These are phyloP conservation scores for Callyntrura sp. DNA, from an alignment of 2,888 invertebrate genomes.

Conservation along the genomic window DNA sequence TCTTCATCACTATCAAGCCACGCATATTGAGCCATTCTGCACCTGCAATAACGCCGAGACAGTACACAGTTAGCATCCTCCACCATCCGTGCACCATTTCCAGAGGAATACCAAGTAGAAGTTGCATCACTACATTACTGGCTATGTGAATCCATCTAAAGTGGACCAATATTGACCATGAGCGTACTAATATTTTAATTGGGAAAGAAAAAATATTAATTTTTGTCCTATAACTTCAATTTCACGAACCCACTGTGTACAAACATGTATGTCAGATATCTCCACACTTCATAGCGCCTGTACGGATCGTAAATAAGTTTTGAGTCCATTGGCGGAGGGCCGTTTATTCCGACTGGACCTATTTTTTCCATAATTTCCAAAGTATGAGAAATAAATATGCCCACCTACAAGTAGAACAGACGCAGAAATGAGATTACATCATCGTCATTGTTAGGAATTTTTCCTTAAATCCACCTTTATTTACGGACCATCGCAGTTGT, in stretches of 20 bases:
- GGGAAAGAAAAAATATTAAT: too few relatives aligned
- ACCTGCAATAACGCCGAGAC: conserved; percentile 93
- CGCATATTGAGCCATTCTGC: background rate
- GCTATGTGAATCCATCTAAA: conserved; percentile 93
- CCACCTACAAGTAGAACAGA: too few relatives aligned
- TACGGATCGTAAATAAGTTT: conserved; percentile 88
- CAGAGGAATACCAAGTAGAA: conserved; percentile 67
- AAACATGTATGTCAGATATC: conserved; percentile 92
- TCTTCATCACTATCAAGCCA: too few relatives aligned
- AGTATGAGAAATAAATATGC: conserved; percentile 87
- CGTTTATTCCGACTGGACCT: conserved; percentile 86
- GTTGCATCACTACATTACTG: conserved; percentile 72
- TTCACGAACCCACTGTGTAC: conserved; percentile 88
- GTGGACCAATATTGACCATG: too few relatives aligned
- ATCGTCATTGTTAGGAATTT: too few relatives aligned
- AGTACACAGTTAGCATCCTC: conserved; percentile 94
- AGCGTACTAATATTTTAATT: too few relatives aligned
- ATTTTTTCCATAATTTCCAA: conserved; percentile 85
- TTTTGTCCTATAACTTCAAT: conserved; percentile 86
- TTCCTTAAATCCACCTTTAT: too few relatives aligned
- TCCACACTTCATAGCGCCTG: conserved; percentile 91
- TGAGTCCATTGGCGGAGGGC: conserved; percentile 91
- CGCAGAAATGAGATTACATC: too few relatives aligned
- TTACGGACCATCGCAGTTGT: conserved; percentile 95
- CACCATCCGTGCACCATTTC: conserved; percentile 89